phyloP scores from a whole-genome alignment of 2,113 vertebrate species.

The Diphyllodes magnificus region DNA sequence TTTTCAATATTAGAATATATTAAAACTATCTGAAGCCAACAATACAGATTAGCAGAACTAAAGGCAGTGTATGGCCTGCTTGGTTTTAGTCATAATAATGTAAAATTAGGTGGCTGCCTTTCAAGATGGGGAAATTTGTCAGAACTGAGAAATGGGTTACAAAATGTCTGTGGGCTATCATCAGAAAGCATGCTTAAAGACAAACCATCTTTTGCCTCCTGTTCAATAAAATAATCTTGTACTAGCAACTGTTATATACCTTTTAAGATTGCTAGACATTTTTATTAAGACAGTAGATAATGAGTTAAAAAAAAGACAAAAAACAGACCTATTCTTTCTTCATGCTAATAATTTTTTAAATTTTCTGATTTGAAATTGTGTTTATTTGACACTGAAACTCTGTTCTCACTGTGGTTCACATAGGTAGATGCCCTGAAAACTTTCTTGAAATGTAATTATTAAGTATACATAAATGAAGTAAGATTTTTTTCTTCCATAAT shows the following conservation, averaged over 20 bases:
- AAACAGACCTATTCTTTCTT: not conserved
- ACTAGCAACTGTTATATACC: not conserved
- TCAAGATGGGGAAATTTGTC: not conserved
- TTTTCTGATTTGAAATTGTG: not conserved
- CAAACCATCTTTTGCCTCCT: not conserved
- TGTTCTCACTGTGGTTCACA: not conserved
- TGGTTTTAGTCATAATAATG: not conserved
- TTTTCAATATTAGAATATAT: not conserved
- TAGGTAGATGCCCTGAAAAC: not conserved
- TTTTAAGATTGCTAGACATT: not conserved
- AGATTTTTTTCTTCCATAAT: not conserved
- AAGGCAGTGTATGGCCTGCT: not conserved
- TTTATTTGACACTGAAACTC: not conserved
- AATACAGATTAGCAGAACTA: not conserved
- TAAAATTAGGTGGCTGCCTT: not conserved
- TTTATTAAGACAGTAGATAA: not conserved
- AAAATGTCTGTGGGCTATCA: not conserved
- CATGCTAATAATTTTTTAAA: not conserved
- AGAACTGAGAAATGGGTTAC: not conserved
- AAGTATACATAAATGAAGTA: rapidly evolving
- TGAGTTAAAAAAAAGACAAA: not conserved
- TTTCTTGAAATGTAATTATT: not conserved
- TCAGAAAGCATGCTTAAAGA: not conserved
- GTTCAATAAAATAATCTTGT: not conserved
- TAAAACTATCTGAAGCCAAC: not conserved